Conservation (phyloP, 2,797 vertebrate genomes). For the Luscinia luscinia region DNA sequence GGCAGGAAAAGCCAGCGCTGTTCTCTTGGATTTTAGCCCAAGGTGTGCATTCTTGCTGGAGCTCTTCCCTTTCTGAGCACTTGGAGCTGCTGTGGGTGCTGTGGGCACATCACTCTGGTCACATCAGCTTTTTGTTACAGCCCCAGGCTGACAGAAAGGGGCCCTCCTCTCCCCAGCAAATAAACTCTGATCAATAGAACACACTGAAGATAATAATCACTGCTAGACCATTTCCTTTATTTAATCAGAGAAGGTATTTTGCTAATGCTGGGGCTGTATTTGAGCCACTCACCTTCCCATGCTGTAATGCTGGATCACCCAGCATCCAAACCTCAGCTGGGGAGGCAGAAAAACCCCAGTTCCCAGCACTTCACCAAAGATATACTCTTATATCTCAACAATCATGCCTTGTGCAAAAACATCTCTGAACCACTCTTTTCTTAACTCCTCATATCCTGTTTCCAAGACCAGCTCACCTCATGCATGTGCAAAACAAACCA, state of each 20-base stretch:
- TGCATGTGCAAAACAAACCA: not conserved
- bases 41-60: not conserved
- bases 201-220: not conserved
- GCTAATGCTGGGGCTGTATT: accelerated
- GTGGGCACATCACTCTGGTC: not conserved
- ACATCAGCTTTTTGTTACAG: not conserved
- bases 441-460: not conserved
- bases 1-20: not conserved
- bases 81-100: not conserved
- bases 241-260: not conserved
- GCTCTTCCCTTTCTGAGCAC: not conserved
- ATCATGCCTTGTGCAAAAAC: not conserved
- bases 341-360: accelerated
- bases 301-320: not conserved
- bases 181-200: not conserved
- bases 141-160: not conserved
- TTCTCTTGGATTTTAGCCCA: not conserved
- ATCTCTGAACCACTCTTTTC: not conserved
- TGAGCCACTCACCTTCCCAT: not conserved
- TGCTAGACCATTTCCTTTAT: not conserved
- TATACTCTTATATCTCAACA: not conserved
- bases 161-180: not conserved
- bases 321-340: not conserved
- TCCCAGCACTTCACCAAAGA: not conserved
- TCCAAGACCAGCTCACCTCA: not conserved